Evolutionary conservation across 1,140 invertebrate genomes (phyloP), one percentile per base, ranked within the genome.

Genomic region (Drosophila mauritiana): DNA sequence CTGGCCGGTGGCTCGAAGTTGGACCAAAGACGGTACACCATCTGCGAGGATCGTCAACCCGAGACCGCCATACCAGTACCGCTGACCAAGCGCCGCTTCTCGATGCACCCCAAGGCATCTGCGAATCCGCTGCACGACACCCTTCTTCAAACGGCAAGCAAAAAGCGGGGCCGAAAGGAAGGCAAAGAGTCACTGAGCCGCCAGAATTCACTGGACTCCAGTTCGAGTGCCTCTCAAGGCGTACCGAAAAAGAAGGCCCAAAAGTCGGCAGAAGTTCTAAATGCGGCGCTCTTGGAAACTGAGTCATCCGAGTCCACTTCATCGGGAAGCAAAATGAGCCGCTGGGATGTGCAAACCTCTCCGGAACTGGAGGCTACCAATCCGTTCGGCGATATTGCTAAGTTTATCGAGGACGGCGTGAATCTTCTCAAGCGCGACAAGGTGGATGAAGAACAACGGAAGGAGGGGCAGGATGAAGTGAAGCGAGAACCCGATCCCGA

Each of bases 331-430:
- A 64, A 68, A 20, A 46, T 31, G 37, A 27, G n/a, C 4, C 69
- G 45, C 15, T 64, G 65, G 56, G n/a, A 58, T 52, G 39, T 43
- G 17, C 22, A 61, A 45, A 25, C 55, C 22, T 42, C 82, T 1
- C 25, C 78, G 0, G 73, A 89, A 4, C 15, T 53, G 6, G 79
- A 89, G 5, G 17, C 59, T 2, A 58, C 82, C 4, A 78, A 91
- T 76, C 74, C 88, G 4, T 61, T 92, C 1, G 74, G 78, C 15
- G 91, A 92, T 49, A 92, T 92, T 37, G 91, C 78, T 45, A 92
- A 92, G n/a, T 92, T 92, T 42, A 92, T 92, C 1, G 88, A 91
- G 43, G 85, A 80, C 43, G 88, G 91, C 11, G 91, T 90, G 0
- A 92, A 91, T 75, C 48, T 92, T 6, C 65, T 92, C 5, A 91